Base-by-base conservation (phyloP, 2,797 vertebrate species). In the Glossophaga mutica region DNA sequence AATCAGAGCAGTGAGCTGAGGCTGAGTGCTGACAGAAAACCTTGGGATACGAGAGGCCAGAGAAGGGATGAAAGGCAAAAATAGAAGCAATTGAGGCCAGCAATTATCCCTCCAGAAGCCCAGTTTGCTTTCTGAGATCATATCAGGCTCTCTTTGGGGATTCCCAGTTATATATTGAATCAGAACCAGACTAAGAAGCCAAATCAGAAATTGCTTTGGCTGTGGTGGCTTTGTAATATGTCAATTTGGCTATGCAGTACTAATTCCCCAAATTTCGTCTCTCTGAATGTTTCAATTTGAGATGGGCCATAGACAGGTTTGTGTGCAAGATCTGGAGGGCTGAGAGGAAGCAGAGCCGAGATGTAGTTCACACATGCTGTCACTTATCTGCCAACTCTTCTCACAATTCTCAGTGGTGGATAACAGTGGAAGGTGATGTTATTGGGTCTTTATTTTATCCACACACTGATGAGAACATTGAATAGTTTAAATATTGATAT, bases 51-150 rank as follows among this genome's bases (percentile, higher is more conserved):
- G 50, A 92, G 55, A 82, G 59, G 74, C 5, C 42, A 91, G 18
- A 50, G 32, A 94, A 83, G 95, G 87, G 11, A 52, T 15, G 14
- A 93, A 81, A 67, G n/a, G n/a, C 50, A 94, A 97, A 97, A 96
- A 94, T 89, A 95, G 94, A 95, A 96, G 26, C 62, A 90, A 24
- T 5, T 32, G 42, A 77, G n/a, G 46, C 14, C 10, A 93, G 18
- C 5, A 44, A 22, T 57, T 93, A 78, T 37, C 52, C 22, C 91
- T 22, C 14, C 48, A 91, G 48, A 77, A 78, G 37, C n/a, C 37
- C 71, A 46, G 11, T 70, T 95, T 71, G 26, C 57, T 84, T 82
- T 87, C 79, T 46, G 78, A 91, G 39, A 32, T 86, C 16, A 26
- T 68, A 42, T 34, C 74, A 26, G 55, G 67, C 12, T 18, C 29